Evolutionary conservation across 2,113 vertebrate species (phyloP), one percentile per base, ranked within the genome.

Genomic region (Cisticola juncidis): DNA sequence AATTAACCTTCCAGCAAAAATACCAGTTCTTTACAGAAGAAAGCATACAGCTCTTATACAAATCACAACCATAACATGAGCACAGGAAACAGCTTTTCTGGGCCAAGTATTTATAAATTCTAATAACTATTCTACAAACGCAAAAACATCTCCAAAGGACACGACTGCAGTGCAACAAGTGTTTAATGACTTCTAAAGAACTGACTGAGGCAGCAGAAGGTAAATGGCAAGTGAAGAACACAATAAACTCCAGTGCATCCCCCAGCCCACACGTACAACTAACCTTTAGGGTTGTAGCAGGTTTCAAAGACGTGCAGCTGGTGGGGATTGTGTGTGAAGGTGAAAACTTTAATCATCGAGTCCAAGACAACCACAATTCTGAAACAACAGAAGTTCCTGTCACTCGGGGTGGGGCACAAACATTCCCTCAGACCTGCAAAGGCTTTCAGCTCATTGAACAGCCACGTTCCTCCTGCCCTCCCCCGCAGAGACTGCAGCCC

Each of bases 311-410:
- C 99, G 16, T 99, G 99, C 94, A 99, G 71, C 97, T 99, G 99
- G 95, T 99, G 99, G 53, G 99, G 99, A 87, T 99, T 99, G 97
- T 99, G 99, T 51, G 99, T 99, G 93, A 99, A 99, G 1, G 99
- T 99, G 96, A 99, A 99, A 79, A 99, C 99, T 97, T 99, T 99
- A 88, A 99, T 99, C 99, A 99, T 99, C 0, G 99, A 99, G 92
- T 99, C 99, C 97, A 99, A 95, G 80, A 99, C 99, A 33, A 99
- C 99, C 92, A 99, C 99, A 80, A 99, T 99, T 97, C 99, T 99
- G 97, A 58, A 98, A 98, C 12, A 94, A 50, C 91, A 94, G 35
- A 86, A 23, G 44, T 21, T 90, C 40, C 89, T 50, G 17, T 76
- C 31, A 85, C 79, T 86, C 24, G 12, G 35, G 48, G 54, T 14